Evolutionary conservation across 2,797 vertebrate genomes (phyloP), one percentile per base, ranked within the genome.

Genomic region (Paguma larvata): DNA sequence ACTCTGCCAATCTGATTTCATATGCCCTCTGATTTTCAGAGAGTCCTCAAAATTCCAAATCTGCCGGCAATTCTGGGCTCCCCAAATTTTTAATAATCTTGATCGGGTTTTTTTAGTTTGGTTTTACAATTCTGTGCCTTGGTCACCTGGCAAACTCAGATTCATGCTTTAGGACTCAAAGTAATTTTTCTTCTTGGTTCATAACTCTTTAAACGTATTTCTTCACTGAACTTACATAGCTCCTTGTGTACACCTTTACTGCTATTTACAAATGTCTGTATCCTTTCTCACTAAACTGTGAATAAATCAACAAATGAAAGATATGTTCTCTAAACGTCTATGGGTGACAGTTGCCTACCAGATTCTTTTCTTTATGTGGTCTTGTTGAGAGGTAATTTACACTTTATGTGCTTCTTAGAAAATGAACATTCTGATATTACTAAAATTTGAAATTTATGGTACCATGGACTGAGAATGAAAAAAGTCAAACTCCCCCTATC

Each of bases 391-490:
- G 25, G 48, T 93, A 96, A 95, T 46, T 87, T 72, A n/a, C 6
- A 93, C 41, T 83, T 68, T 65, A 38, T 79, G 41, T 83, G 4
- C 10, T 95, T 97, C 91, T 41, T 2, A 51, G 88, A 91, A 91
- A 67, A 77, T 68, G n/a, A 84, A 93, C 94, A 89, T 83, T 94
- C 41, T 83, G 18, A 10, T 94, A 79, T 70, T 41, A 70, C 18
- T 85, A 90, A 96, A 86, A 88, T 67, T 88, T 94, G 48, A 25
- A 87, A 92, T 83, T 95, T 90, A 97, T 90, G 32, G n/a, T 91
- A 78, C 21, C 15, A 53, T 41, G 25, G 32, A 84, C 59, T 25
- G 95, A 85, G 62, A 92, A 82, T 73, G 21, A 91, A 96, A 85
- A 94, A 91, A 30, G 41, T 75, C 92, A 87, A 93, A 79, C 5